Base-by-base conservation (phyloP, 1,140 invertebrate species). In the Apis cerana region DNA sequence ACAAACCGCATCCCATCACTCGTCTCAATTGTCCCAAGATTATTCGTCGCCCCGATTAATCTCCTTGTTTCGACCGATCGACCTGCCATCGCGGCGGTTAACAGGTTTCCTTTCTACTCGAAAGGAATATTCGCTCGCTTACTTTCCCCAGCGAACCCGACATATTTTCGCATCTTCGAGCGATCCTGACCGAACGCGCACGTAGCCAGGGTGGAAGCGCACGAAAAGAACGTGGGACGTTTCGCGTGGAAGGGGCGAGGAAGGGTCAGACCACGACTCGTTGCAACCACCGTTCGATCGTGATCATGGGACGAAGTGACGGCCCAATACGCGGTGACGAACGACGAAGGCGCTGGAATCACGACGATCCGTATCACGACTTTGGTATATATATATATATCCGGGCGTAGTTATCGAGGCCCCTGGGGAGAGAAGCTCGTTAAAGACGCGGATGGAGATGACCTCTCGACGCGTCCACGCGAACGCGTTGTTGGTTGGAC, bases 251-350 rank as follows among this genome's bases (percentile, higher is more conserved):
- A 33, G 2, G 33, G 33, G 78, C 64, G 52, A 33, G 48, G 58
- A 62, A 69, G 43, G n/a, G 12, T 56, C 75, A 61, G 48, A 48
- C 75, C 75, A 70, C 59, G 69, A 19, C 69, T 79, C 75, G 52
- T 84, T 86, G 75, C 48, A 61, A 77, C 13, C 54, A 27, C n/a
- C 72, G 56, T 78, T 74, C 61, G 75, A 88, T 88, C 86, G 79
- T 87, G 80, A 88, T 90, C 43, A n/a, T n/a, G 58, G 74, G 68
- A 13, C 50, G 75, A 68, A 62, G 62, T 58, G 54, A 83, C 50
- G 52, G 27, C 10, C 71, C 27, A 76, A 83, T 86, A 80, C 75
- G 62, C 13, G n/a, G 50, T 77, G 72, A 80, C 68, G 72, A 74
- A 86, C 80, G 23, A 15, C 52, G 50, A 83, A 50, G 76, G 59